phyloP scores from a whole-genome alignment of 2,888 invertebrate species.

The Orthosia incerta region DNA sequence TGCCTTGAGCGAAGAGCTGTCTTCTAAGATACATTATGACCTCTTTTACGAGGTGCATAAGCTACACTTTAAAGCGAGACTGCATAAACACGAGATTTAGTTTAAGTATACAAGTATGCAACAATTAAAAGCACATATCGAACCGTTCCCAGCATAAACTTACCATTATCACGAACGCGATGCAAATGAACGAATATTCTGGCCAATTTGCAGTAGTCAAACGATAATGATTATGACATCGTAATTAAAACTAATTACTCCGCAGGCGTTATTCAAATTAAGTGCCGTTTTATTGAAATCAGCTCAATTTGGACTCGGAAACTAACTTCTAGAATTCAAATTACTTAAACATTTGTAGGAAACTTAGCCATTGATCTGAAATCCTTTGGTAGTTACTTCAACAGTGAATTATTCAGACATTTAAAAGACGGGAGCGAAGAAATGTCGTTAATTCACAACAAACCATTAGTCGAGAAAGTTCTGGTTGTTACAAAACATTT shows the following conservation, averaged over 20 bases:
- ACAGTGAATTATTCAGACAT: conserved; percentile 31
- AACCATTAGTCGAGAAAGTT: conserved; percentile 22
- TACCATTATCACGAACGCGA: background rate
- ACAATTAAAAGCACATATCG: conserved; percentile 1
- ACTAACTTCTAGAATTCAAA: conserved; percentile 37
- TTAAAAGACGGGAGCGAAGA: conserved; percentile 19
- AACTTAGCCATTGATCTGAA: conserved; percentile 26
- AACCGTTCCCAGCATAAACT: background rate
- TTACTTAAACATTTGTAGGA: conserved; percentile 28
- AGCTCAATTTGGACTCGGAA: conserved; percentile 35
- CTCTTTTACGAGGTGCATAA: background rate
- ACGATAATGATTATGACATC: conserved; percentile 42
- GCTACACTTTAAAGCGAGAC: background rate
- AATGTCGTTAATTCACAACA: conserved; percentile 35
- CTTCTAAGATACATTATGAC: background rate
- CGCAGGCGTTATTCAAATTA: conserved; percentile 43
- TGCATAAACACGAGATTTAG: background rate
- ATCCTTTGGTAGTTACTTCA: conserved; percentile 1
- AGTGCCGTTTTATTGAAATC: conserved; percentile 45
- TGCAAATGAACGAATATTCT: conserved; percentile 26
- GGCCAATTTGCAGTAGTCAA: conserved; percentile 23
- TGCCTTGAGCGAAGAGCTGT: background rate
- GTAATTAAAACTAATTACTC: conserved; percentile 47
- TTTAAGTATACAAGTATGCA: background rate
- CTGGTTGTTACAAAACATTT: conserved; percentile 32